Evolutionary conservation across 2,888 invertebrate genomes (phyloP).

Genomic region (Pammene fasciana): DNA sequence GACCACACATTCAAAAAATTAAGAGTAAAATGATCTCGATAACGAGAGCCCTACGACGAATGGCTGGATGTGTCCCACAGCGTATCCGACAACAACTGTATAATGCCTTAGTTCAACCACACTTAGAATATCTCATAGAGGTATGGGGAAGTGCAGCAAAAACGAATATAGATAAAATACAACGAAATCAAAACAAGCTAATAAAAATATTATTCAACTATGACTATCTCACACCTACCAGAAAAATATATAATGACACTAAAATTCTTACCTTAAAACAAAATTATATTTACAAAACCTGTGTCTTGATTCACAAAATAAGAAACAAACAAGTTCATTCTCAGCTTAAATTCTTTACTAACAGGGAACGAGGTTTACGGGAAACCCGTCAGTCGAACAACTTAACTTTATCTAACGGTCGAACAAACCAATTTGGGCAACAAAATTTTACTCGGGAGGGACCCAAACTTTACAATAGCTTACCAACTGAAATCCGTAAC

Average conservation of each 20-base stretch:
- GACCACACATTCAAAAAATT: not conserved
- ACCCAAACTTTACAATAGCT: not conserved
- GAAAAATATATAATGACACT: not conserved
- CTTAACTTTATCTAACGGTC: not conserved
- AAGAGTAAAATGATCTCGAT: not conserved
- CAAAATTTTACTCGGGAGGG: not conserved
- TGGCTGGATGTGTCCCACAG: not conserved
- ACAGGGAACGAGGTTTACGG: too few species aligned
- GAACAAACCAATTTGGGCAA: not conserved
- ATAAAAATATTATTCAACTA: not conserved
- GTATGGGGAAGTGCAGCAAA: not conserved
- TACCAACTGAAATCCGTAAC: too few species aligned
- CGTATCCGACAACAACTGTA: not conserved
- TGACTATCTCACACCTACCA: not conserved
- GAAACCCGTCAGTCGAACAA: not conserved
- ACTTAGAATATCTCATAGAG: constrained; percentile 1
- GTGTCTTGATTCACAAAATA: too few species aligned
- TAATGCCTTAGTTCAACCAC: not conserved
- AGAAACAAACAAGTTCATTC: too few species aligned
- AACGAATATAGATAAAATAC: not conserved
- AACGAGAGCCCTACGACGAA: not conserved
- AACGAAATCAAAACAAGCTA: not conserved
- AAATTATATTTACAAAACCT: too few species aligned
- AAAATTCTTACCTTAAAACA: not conserved
- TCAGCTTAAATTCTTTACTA: too few species aligned